Evolutionary conservation across 2,797 vertebrate species (phyloP).

Genomic region (Uromys caudimaculatus): DNA sequence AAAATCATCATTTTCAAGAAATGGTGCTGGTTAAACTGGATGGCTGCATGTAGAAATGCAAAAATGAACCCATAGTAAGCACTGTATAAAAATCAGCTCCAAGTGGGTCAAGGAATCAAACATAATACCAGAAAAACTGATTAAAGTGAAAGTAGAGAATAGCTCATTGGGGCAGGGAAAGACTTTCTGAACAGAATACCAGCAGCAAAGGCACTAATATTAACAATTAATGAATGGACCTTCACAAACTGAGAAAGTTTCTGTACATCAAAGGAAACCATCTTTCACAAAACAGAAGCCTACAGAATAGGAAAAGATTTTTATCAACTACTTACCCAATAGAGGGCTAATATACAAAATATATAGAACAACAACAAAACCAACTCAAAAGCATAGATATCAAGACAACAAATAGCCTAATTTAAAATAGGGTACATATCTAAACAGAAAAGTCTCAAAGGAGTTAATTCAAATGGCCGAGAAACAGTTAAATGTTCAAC

Average conservation of each 20-base stretch:
- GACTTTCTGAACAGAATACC: background rate
- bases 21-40: background rate
- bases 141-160: too few species aligned
- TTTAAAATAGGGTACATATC: background rate
- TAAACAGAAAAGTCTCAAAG: background rate
- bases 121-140: background rate
- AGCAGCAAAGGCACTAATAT: background rate
- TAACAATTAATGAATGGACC: background rate
- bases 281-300: background rate
- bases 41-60: background rate
- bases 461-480: background rate
- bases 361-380: background rate
- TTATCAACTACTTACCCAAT: background rate
- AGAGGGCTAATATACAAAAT: background rate
- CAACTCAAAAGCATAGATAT: background rate
- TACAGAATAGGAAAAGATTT: background rate
- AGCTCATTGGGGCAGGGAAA: background rate
- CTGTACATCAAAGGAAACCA: background rate
- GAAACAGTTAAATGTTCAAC: background rate
- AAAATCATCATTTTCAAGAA: background rate
- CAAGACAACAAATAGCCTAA: background rate
- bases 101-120: background rate
- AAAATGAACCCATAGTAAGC: background rate
- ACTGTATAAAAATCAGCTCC: background rate
- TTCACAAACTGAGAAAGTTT: too few species aligned